These are phyloP conservation scores for Dicyrtomina minuta DNA, from an alignment of 2,888 invertebrate species.

Conservation along the genomic window DNA sequence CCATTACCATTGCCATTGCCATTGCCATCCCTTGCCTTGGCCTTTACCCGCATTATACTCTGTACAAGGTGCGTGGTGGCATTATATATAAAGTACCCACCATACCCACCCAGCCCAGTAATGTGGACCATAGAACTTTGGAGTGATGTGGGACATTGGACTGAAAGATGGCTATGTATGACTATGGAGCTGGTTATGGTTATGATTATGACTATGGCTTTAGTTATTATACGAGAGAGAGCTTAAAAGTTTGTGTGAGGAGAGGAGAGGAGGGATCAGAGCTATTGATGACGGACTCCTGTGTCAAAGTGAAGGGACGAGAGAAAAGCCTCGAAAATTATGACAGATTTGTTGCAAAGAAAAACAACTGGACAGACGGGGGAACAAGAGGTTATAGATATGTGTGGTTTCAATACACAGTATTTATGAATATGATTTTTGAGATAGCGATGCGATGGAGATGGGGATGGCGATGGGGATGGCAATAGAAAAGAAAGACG, in stretches of 20 bases:
- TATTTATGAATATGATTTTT: background rate
- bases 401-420: background rate
- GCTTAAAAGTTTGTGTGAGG: constrained; percentile 1
- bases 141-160: background rate
- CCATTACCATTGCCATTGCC: no score
- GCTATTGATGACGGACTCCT: constrained; percentile 8
- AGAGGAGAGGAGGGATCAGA: background rate
- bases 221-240: background rate
- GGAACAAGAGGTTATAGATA: constrained; percentile 4
- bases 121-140: no score
- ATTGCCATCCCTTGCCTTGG: no score
- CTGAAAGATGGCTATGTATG: background rate
- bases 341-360: constrained; percentile 34
- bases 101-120: no score
- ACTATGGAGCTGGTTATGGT: no score
- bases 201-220: no score
- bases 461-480: no score
- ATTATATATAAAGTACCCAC: no score
- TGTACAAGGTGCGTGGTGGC: no score
- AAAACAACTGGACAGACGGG: constrained; percentile 24
- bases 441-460: no score
- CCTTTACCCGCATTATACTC: no score
- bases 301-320: constrained; percentile 12
- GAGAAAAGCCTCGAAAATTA: constrained; percentile 25
- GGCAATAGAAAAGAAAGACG: background rate